Base-by-base conservation (phyloP, 2,113 vertebrate genomes). In the Ailuropoda melanoleuca region DNA sequence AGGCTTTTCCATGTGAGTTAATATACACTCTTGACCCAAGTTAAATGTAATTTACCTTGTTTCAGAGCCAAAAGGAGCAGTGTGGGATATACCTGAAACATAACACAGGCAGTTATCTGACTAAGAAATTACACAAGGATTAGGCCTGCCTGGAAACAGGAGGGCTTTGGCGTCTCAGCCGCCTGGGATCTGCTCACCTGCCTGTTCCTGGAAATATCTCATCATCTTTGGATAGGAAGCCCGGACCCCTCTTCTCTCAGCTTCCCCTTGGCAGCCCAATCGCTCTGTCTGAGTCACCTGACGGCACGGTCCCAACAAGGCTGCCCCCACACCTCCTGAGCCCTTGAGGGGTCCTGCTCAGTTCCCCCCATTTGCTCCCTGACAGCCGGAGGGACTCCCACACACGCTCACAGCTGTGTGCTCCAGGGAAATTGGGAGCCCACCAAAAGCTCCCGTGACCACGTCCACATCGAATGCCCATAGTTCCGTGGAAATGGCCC, bases 161-260 rank as follows among this genome's bases (percentile, higher is more conserved):
- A 21, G 43, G 23, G 10, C 46, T 53, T n/a, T 1, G 10, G 21
- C 8, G 0, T 43, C 19, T 4, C 10, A 46, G 1, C n/a, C 19
- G 37, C 62, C 43, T 13, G 31, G 31, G 46, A 4, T 31, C 46
- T 13, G 24, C 8, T 13, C 8, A 26, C 8, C 7, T 46, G 74
- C 24, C 0, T 0, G 37, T 43, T 39, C 29, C 9, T 74, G 9
- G 8, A 0, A 19, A 9, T 13, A 1, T 6, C 6, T 1, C 43
- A 11, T 4, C 2, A 0, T 58, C 56, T 75, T 17, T 2, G 53
- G n/a, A 14, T 21, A 39, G 74, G 34, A 19, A 9, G 24, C 46
- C 1, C 1, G 34, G 19, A 4, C 23, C 9, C 24, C 48, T 21
- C 12, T 29, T 43, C 8, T 2, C 55, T 50, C 72, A 11, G 66